Evolutionary conservation across 2,797 vertebrate species (phyloP).

Genomic region (Hemitrygon akajei): DNA sequence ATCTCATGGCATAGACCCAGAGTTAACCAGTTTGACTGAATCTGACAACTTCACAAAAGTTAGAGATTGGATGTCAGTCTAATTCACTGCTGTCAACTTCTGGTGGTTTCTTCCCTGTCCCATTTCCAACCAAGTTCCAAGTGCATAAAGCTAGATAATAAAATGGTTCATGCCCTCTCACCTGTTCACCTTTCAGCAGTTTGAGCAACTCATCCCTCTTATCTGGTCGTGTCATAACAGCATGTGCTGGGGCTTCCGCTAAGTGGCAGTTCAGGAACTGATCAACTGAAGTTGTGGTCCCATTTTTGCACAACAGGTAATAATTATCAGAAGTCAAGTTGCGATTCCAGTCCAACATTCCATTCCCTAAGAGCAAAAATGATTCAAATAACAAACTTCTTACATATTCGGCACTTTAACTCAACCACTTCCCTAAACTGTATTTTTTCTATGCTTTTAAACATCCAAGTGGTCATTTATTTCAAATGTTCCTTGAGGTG

Average conservation of each 20-base stretch:
- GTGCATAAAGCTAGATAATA: not conserved
- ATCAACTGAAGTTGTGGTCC: constrained; percentile 47
- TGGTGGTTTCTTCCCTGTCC: not conserved
- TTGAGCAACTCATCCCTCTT: constrained; percentile 48
- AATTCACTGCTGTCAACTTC: not conserved
- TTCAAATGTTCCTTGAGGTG: not conserved
- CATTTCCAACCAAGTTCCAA: not conserved
- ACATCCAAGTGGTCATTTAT: not conserved
- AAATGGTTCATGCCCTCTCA: constrained; percentile 43
- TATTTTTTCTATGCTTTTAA: not conserved
- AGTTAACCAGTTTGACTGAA: no score
- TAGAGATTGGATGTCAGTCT: no score
- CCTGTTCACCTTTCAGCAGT: constrained; percentile 67
- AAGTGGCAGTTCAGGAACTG: constrained; percentile 61
- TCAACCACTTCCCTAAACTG: not conserved
- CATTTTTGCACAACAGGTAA: constrained; percentile 66
- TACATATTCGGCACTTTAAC: not conserved
- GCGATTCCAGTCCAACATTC: constrained; percentile 51
- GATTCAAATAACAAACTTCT: not conserved
- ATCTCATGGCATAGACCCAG: no score
- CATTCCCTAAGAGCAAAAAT: not conserved
- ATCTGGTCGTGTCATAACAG: constrained; percentile 71
- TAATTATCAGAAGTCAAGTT: constrained; percentile 52
- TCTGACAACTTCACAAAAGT: no score
- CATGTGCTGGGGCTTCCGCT: constrained; percentile 69